Evolutionary conservation across 2,113 vertebrate species (phyloP).

Genomic region (Eonycteris spelaea): DNA sequence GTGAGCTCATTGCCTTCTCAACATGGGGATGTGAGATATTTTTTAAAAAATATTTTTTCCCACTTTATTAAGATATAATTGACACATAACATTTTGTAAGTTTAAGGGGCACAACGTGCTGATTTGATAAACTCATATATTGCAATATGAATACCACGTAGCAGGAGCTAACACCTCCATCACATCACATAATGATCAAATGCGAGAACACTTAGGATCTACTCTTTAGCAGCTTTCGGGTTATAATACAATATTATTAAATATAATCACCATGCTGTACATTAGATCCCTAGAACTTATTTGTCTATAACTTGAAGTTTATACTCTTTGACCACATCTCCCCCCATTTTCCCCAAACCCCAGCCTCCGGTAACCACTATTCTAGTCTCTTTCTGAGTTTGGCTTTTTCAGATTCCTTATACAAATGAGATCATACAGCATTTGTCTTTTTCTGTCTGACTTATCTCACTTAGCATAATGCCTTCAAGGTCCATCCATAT

Average conservation of each 20-base stretch:
- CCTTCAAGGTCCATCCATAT: not conserved
- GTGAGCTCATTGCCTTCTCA: not conserved
- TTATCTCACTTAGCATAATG: not conserved
- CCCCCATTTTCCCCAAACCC: not conserved
- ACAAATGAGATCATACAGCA: not conserved
- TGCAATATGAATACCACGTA: not conserved
- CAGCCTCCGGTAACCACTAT: not conserved
- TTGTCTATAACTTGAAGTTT: not conserved
- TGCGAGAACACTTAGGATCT: not conserved
- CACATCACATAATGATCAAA: not conserved
- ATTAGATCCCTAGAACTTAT: not conserved
- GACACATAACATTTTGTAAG: not conserved
- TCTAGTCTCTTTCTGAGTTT: not conserved
- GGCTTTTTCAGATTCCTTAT: not conserved
- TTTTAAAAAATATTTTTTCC: not conserved
- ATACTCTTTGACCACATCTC: not conserved
- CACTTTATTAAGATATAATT: not conserved
- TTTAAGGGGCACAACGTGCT: not conserved
- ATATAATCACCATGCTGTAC: not conserved
- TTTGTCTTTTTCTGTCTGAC: not conserved
- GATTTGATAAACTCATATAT: not conserved
- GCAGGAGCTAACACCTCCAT: too few relatives aligned
- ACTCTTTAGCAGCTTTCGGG: not conserved
- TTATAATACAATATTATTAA: not conserved
- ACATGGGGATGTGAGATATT: not conserved